Percentiles rank a stretch among this genome's conserved stretches.
Evolutionary conservation across 2,797 vertebrate species (phyloP).

Genomic region (Buceros bicornis): DNA sequence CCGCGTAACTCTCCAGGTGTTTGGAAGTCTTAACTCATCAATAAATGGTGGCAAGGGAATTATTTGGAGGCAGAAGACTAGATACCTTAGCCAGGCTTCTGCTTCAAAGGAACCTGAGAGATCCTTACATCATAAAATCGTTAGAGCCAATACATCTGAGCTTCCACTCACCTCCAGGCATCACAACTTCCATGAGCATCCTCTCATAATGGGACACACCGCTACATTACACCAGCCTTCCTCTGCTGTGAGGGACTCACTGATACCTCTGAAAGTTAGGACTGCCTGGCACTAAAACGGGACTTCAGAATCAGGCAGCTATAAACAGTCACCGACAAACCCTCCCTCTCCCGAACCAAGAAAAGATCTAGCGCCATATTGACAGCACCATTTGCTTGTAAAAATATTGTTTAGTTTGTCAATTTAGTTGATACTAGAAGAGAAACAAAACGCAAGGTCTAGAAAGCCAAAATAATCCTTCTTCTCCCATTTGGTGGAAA

Average conservation of each 20-base stretch:
- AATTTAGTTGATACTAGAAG: not conserved
- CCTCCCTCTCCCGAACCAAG: not conserved
- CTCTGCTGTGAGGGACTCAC: not conserved
- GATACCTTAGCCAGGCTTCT: not conserved
- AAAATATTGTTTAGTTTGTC: not conserved
- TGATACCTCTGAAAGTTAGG: not conserved
- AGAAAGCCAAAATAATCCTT: not conserved
- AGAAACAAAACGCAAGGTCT: not conserved
- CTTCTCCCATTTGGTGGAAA: not conserved
- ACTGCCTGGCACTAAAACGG: not conserved
- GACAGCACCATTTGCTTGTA: not conserved
- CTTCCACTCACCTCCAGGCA: not conserved
- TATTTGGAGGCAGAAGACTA: not conserved
- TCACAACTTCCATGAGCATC: not conserved
- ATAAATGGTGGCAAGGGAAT: not conserved
- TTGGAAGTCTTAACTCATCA: not conserved
- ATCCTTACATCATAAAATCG: not conserved
- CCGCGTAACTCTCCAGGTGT: not conserved
- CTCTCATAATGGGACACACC: rapidly evolving
- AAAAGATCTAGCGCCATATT: not conserved
- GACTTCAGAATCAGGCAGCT: not conserved
- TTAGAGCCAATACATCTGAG: not conserved
- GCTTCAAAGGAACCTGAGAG: not conserved
- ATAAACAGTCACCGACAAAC: not conserved
- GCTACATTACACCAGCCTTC: not conserved